Percentiles rank a stretch among this genome's conserved stretches.
These are phyloP conservation scores for Aphaenogaster rudis DNA, from an alignment of 1,140 invertebrate species.

Conservation along the genomic window DNA sequence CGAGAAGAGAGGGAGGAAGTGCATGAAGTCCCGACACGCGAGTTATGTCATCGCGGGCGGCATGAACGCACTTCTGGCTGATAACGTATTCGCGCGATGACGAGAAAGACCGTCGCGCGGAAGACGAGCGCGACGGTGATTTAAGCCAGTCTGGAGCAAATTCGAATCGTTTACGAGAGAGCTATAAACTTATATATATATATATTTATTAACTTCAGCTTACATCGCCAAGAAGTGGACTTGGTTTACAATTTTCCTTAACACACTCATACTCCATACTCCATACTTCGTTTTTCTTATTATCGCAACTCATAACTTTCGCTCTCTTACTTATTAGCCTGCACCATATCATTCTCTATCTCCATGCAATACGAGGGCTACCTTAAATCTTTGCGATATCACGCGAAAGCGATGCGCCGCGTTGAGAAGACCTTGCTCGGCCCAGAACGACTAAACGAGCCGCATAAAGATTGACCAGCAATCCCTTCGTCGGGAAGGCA, in stretches of 20 bases:
- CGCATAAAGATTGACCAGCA: not conserved
- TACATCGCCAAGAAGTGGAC: no score
- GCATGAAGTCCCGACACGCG: not conserved
- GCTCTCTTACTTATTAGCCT: no score
- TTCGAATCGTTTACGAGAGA: not conserved
- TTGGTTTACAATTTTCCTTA: no score
- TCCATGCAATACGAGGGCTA: not conserved
- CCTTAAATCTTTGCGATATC: not conserved
- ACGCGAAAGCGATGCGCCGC: not conserved
- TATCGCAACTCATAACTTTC: no score
- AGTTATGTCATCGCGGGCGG: constrained; percentile 40
- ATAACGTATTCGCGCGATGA: constrained; percentile 34
- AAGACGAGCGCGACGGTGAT: not conserved
- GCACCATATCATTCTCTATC: no score
- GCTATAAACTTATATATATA: no score
- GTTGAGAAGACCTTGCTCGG: not conserved
- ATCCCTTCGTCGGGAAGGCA: not conserved
- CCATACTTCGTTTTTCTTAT: no score
- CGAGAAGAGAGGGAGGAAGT: not conserved
- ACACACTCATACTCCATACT: no score
- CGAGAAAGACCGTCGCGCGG: not conserved
- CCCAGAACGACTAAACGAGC: not conserved
- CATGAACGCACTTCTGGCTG: not conserved
- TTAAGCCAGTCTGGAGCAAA: not conserved
- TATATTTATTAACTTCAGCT: no score